Evolutionary conservation across 2,888 invertebrate species (phyloP).

Genomic region (Harpagoxenus sublaevis): DNA sequence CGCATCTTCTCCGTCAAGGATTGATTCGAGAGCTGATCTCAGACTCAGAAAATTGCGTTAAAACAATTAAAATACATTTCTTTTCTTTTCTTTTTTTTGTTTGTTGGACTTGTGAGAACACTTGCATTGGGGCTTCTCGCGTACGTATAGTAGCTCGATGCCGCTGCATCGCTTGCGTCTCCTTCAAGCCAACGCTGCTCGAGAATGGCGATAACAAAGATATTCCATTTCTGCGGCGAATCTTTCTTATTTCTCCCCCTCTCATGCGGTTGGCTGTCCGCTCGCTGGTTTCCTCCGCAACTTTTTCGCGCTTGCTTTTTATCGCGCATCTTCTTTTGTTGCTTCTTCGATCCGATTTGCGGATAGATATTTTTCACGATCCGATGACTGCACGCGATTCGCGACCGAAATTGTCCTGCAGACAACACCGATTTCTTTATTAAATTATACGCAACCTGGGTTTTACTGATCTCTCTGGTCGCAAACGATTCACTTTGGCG

Average conservation of each 20-base stretch:
- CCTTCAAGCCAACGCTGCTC: slow-evolving; percentile 4
- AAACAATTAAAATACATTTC: slow-evolving; percentile 8
- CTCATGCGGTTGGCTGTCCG: slow-evolving; percentile 23
- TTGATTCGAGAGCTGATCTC: slow-evolving; percentile 24
- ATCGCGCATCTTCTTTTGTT: slow-evolving; percentile 51
- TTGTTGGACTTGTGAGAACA: neutral
- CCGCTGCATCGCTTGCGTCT: neutral
- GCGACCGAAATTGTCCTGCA: slow-evolving; percentile 22
- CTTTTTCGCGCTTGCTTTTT: slow-evolving; percentile 59
- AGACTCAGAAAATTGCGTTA: neutral
- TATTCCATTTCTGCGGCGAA: slow-evolving; percentile 77
- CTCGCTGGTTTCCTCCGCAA: slow-evolving; percentile 47
- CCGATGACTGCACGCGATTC: slow-evolving; percentile 42
- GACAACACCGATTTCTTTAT: slow-evolving; percentile 59
- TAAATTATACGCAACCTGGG: slow-evolving; percentile 48
- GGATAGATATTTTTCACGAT: slow-evolving; percentile 75
- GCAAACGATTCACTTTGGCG: slow-evolving; percentile 63
- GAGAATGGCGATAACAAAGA: slow-evolving; percentile 54
- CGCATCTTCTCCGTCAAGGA: slow-evolving; percentile 33
- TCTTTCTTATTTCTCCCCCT: slow-evolving; percentile 70
- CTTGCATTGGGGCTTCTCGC: neutral
- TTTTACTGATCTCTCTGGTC: slow-evolving; percentile 58
- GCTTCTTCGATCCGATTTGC: slow-evolving; percentile 63
- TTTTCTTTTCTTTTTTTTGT: neutral
- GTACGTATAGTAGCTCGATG: neutral